phyloP scores from a whole-genome alignment of 2,797 vertebrate genomes.

The Falco novaeseelandiae region DNA sequence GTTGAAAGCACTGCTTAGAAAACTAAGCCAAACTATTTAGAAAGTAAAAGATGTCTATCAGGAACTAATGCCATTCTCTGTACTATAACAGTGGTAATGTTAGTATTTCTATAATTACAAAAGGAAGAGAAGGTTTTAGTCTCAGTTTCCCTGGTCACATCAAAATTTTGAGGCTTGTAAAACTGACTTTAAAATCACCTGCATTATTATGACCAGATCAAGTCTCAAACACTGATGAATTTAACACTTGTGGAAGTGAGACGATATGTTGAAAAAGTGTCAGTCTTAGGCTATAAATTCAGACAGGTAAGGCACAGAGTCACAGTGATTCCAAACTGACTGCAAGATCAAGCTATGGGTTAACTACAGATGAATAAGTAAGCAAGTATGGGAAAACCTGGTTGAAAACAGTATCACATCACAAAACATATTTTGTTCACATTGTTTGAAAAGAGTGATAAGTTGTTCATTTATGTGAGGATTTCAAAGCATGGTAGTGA shows the following conservation, averaged over 20 bases:
- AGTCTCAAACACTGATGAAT: not conserved
- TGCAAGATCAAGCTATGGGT: not conserved
- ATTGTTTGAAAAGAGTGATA: not conserved
- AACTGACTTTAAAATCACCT: not conserved
- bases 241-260: not conserved
- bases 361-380: not conserved
- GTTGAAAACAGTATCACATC: not conserved
- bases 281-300: not conserved
- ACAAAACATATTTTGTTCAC: not conserved
- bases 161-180: not conserved
- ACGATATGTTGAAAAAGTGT: not conserved
- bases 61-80: not conserved
- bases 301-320: not conserved
- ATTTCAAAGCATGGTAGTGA: not conserved
- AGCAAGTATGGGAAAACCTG: not conserved
- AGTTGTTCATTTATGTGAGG: not conserved
- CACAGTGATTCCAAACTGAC: not conserved
- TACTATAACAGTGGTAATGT: not conserved
- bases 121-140: not conserved
- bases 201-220: not conserved
- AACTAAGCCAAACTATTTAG: not conserved
- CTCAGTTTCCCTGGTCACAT: not conserved
- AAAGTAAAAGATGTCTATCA: not conserved
- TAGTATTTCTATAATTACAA: not conserved
- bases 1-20: constrained; percentile 5